These are phyloP conservation scores for Casuarius casuarius DNA, from an alignment of 2,113 vertebrate genomes.

Conservation along the genomic window DNA sequence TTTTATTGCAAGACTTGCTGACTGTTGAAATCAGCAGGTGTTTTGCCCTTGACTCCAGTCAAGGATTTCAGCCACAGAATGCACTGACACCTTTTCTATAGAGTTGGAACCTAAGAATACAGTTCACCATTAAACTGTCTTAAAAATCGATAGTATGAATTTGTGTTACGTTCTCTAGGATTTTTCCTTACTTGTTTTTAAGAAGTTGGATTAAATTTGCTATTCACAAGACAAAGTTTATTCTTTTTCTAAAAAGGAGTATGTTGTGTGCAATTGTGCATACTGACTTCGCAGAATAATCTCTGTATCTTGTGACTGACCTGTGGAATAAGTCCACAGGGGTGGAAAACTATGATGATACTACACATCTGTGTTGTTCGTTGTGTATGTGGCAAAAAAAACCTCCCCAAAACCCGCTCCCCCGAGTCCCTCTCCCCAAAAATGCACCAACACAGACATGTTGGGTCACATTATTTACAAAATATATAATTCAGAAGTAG, in stretches of 20 bases:
- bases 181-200: neutral
- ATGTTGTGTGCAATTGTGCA: neutral
- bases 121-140: neutral
- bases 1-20: neutral
- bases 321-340: neutral
- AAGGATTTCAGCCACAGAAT: neutral
- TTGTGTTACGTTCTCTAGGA: neutral
- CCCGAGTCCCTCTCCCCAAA: neutral
- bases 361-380: neutral
- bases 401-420: neutral
- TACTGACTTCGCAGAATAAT: neutral
- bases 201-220: neutral
- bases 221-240: neutral
- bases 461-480: too few relatives aligned
- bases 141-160: neutral
- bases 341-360: neutral
- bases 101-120: neutral
- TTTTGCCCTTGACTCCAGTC: neutral
- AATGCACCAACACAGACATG: too few relatives aligned
- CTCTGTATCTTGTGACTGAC: neutral
- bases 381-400: neutral
- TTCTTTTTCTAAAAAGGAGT: neutral
- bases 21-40: neutral
- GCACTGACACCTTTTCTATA: fast-evolving
- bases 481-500: too few relatives aligned